Conservation (phyloP, 2,113 vertebrate species). For the Nothoprocta perdicaria region DNA sequence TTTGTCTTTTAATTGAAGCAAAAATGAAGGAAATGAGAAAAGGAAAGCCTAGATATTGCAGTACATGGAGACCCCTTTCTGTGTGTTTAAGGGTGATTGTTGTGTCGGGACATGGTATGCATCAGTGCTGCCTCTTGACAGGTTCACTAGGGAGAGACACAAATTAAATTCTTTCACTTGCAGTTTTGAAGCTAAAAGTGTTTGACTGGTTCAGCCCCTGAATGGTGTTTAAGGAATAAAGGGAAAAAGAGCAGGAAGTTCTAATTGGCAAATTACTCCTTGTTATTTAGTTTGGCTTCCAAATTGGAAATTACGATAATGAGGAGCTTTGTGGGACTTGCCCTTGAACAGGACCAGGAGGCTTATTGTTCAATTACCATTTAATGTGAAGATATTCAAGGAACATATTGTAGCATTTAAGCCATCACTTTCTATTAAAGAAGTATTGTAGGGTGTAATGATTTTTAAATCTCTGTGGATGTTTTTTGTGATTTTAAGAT, state of each 20-base stretch:
- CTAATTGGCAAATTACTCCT: slow-evolving; percentile 91
- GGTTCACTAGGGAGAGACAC: slow-evolving; percentile 76
- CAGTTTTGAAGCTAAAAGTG: slow-evolving; percentile 84
- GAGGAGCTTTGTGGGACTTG: slow-evolving; percentile 84
- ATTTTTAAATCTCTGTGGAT: slow-evolving; percentile 81
- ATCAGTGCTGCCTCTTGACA: slow-evolving; percentile 80
- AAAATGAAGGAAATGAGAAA: slow-evolving; percentile 69
- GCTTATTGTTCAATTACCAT: slow-evolving; percentile 82
- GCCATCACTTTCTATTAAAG: slow-evolving; percentile 84
- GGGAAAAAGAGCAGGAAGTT: slow-evolving; percentile 84
- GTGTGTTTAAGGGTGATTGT: slow-evolving; percentile 60
- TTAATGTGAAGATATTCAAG: slow-evolving; percentile 82
- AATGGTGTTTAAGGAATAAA: slow-evolving; percentile 84
- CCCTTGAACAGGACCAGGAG: slow-evolving; percentile 79
- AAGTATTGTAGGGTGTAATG: slow-evolving; percentile 80
- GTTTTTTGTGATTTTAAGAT: slow-evolving; percentile 74
- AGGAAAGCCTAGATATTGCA: slow-evolving; percentile 50
- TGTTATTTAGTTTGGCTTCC: slow-evolving; percentile 90
- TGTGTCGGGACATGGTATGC: slow-evolving; percentile 72
- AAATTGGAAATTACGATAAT: slow-evolving; percentile 88
- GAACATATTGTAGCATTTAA: slow-evolving; percentile 86
- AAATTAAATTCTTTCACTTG: slow-evolving; percentile 82
- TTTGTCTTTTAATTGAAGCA: slow-evolving; percentile 35
- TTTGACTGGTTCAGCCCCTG: slow-evolving; percentile 80
- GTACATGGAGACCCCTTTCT: slow-evolving; percentile 41